Percentiles rank a stretch among this genome's conserved stretches.
Conservation (phyloP, 2,113 vertebrate species). For the Notarius quadriscutis region DNA sequence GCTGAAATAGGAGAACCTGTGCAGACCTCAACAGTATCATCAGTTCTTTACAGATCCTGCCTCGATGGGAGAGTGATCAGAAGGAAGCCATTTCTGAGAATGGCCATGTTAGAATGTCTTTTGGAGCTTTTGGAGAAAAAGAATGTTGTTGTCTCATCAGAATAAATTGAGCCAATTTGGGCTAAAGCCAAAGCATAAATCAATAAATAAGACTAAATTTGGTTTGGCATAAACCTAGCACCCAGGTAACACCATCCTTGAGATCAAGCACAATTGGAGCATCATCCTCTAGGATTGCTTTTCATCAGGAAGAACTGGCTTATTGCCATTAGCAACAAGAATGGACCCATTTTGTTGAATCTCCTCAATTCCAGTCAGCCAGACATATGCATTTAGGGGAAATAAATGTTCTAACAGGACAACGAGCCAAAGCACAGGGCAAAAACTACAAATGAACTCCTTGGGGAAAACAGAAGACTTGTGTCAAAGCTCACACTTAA, state of each 20-base stretch:
- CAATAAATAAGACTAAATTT: too few species aligned
- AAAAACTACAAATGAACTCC: too few species aligned
- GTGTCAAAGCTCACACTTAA: too few species aligned
- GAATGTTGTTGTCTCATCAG: not conserved
- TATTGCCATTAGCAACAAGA: not conserved
- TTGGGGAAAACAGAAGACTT: too few species aligned
- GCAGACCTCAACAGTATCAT: not conserved
- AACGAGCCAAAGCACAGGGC: too few species aligned
- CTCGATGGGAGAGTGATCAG: not conserved
- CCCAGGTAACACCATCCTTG: not conserved
- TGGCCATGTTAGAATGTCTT: too few species aligned
- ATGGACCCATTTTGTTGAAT: not conserved
- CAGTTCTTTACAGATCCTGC: not conserved
- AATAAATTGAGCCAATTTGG: not conserved
- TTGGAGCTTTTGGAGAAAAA: too few species aligned
- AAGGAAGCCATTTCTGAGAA: too few species aligned
- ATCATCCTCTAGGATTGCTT: not conserved
- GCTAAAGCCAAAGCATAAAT: not conserved
- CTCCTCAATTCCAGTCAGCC: not conserved
- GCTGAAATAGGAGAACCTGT: not conserved
- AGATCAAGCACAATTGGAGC: not conserved
- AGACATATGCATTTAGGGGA: not conserved
- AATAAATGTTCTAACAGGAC: not conserved
- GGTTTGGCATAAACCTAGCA: not conserved
- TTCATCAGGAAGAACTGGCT: not conserved